Evolutionary conservation across 1,140 invertebrate genomes (phyloP).

Genomic region (Onthophagus taurus): DNA sequence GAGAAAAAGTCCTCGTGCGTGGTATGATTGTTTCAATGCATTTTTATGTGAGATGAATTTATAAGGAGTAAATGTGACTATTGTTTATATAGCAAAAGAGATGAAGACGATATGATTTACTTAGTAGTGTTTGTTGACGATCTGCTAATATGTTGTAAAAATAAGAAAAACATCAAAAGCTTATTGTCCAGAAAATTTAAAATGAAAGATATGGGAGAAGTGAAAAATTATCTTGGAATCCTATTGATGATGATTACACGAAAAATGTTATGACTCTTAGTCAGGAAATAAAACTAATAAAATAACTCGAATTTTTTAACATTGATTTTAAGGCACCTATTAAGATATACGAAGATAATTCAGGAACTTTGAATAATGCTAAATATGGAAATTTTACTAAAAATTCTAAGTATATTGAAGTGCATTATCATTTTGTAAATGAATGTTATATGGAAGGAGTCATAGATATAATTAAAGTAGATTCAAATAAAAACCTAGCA

Average conservation of each 20-base stretch:
- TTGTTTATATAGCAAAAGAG: conserved; percentile 7
- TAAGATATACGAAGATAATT: too few species aligned
- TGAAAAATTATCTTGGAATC: conserved; percentile 21
- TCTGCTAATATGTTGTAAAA: conserved; percentile 13
- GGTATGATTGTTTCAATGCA: conserved; percentile 7
- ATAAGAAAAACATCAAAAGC: conserved; percentile 9
- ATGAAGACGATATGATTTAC: conserved; percentile 4
- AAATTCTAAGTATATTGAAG: too few species aligned
- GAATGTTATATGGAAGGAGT: too few species aligned
- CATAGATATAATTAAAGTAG: too few species aligned
- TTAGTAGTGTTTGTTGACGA: conserved; percentile 16
- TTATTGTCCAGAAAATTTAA: conserved; percentile 9
- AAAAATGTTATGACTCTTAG: conserved; percentile 14
- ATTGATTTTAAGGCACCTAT: too few species aligned
- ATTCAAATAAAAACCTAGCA: too few species aligned
- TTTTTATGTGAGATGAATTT: conserved; percentile 7
- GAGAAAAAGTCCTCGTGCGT: background rate
- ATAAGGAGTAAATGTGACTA: conserved; percentile 7
- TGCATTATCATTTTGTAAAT: too few species aligned
- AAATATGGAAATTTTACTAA: too few species aligned
- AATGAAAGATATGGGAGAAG: conserved; percentile 18
- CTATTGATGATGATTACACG: conserved; percentile 18
- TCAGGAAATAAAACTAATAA: too few species aligned
- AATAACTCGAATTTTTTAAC: too few species aligned
- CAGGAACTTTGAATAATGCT: too few species aligned